These are phyloP conservation scores for Drosophila crucigera DNA, from an alignment of 2,888 invertebrate genomes.

Conservation along the genomic window DNA sequence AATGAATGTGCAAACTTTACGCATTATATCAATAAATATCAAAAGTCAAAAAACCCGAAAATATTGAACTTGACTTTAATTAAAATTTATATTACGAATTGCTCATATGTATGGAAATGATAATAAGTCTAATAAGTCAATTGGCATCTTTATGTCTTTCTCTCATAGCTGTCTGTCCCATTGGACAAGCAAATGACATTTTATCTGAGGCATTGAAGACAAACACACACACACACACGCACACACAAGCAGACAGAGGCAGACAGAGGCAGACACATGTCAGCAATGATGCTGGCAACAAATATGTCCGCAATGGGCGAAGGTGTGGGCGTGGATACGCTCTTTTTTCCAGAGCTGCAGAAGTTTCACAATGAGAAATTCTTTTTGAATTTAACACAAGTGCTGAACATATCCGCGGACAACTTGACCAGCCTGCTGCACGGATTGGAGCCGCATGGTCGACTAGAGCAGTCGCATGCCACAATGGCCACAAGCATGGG, in stretches of 20 bases:
- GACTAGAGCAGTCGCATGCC: constrained; percentile 35
- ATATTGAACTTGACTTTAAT: constrained; percentile 14
- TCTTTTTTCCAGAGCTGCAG: constrained; percentile 56
- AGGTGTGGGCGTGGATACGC: constrained; percentile 15
- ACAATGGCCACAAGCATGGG: constrained; percentile 53
- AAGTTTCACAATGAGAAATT: constrained; percentile 81
- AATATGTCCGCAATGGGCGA: constrained; percentile 37
- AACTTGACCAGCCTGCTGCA: constrained; percentile 80
- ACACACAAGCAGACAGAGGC: background rate
- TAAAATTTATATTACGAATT: constrained; percentile 16
- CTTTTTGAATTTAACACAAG: constrained; percentile 82
- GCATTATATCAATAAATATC: constrained; percentile 44
- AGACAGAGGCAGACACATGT: constrained; percentile 37
- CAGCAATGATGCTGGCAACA: constrained; percentile 58
- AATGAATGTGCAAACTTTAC: constrained; percentile 62
- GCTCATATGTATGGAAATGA: background rate
- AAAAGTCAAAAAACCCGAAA: constrained; percentile 9
- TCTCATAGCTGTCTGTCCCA: constrained; percentile 16
- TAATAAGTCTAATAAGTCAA: constrained; percentile 9
- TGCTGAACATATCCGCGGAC: constrained; percentile 82
- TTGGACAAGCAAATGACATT: constrained; percentile 42
- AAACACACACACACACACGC: constrained; percentile 14
- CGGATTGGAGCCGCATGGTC: constrained; percentile 51
- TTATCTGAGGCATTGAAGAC: constrained; percentile 18
- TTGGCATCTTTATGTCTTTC: constrained; percentile 18